Base-by-base conservation (phyloP, 1,140 invertebrate genomes). In the Papilio dardanus region DNA sequence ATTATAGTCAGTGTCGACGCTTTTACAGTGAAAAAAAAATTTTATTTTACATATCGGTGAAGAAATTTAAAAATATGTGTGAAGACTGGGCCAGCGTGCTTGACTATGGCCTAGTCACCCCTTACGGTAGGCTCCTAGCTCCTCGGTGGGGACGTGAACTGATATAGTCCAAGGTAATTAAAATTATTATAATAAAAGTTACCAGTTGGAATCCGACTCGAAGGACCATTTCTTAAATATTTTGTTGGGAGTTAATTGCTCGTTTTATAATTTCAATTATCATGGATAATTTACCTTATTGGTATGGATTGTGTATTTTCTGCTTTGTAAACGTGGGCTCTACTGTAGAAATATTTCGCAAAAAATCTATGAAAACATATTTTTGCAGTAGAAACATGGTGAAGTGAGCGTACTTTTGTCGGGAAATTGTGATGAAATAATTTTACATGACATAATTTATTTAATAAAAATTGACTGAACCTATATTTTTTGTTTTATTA, bases 371-470 rank as follows among this genome's bases (percentile, higher is more conserved):
- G 1, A 35, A 35, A 35, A 35, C 33, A 33, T 33, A 3, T 14
- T 16, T 42, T 42, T 14, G 12, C 40, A 42, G 40, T 42, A 16
- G 40, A 42, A 42, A 42, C 40, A n/a, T n/a, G n/a, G n/a, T 16
- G 40, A 16, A 42, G 42, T 0, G 42, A 46, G 19, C n/a, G 42
- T 46, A 19, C n/a, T 46, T 46, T 46, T 42, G 14, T 77, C 66
- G 71, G 79, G 75, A 81, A 81, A 81, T 87, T 89, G 86, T 88
- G 85, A 90, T 87, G 85, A 54, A 46, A 68, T 83, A 80, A 81
- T 84, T 89, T 88, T 91, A 91, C 89, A 88, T 91, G 88, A 90
- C 88, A 89, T 87, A 82, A 89, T 88, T 87, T 91, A 91, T 89
- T 89, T 71, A 76, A 71, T 76, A 90, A 91, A 91, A 83, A 86